Conservation (phyloP, 2,113 vertebrate genomes). For the Trichomycterus rosablanca region DNA sequence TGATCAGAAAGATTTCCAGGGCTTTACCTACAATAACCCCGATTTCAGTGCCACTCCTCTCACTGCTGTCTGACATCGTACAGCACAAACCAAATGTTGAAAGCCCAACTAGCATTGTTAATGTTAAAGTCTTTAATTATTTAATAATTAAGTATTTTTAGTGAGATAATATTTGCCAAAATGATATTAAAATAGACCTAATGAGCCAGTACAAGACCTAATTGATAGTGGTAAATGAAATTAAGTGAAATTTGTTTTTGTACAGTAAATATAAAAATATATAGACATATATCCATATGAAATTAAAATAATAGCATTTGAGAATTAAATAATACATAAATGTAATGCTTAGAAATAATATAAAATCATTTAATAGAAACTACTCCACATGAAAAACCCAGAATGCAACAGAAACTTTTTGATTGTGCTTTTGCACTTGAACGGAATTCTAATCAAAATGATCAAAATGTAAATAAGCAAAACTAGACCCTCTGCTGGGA, state of each 20-base stretch:
- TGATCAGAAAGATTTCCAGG: constrained; percentile 82
- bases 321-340: background rate
- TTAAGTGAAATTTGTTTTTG: background rate
- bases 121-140: background rate
- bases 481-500: no score
- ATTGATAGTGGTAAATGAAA: background rate
- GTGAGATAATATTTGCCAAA: background rate
- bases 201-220: background rate
- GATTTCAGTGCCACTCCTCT: constrained; percentile 69
- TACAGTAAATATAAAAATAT: background rate
- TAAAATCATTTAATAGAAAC: no score
- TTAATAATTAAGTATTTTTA: background rate
- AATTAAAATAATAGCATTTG: background rate
- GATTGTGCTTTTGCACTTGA: no score
- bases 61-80: constrained; percentile 61
- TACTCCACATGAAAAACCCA: no score
- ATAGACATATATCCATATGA: no score
- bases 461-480: no score
- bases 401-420: no score
- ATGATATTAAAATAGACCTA: background rate
- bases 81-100: background rate
- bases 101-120: background rate
- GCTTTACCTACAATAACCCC: constrained; percentile 79
- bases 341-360: no score
- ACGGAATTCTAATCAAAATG: no score